A percentile compares a stretch with the other conserved stretches of the same genome.
Evolutionary conservation across 2,113 vertebrate species (phyloP).

Genomic region (Apus apus): DNA sequence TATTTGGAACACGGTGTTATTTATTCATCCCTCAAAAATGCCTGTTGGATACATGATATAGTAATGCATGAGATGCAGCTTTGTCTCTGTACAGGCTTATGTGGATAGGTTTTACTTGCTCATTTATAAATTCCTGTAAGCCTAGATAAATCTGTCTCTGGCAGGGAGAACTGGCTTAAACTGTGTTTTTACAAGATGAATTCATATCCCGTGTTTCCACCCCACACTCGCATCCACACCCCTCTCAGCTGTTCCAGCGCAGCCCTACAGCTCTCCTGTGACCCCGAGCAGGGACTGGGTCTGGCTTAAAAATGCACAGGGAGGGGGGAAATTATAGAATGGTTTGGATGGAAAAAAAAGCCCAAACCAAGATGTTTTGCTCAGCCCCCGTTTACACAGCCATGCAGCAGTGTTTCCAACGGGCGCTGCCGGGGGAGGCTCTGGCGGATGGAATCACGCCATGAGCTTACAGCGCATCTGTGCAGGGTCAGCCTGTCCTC

Average conservation of each 20-base stretch:
- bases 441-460: background rate
- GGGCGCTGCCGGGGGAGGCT: background rate
- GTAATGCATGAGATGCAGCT: background rate
- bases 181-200: background rate
- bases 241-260: background rate
- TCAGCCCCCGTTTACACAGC: background rate
- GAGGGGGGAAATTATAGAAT: too few relatives aligned
- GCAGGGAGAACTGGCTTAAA: background rate
- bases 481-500: background rate
- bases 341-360: too few relatives aligned
- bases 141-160: constrained; percentile 20
- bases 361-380: background rate
- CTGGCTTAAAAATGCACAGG: background rate
- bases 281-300: background rate
- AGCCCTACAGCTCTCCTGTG: background rate
- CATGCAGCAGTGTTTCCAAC: background rate
- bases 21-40: background rate
- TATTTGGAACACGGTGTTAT: background rate
- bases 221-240: rapidly evolving
- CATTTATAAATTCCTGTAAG: constrained; percentile 41
- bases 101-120: background rate
- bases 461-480: background rate
- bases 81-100: background rate
- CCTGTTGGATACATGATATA: rapidly evolving
- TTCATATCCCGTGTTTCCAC: background rate